These are phyloP conservation scores for Hylaeus anthracinus DNA, from an alignment of 1,140 invertebrate genomes.

Conservation along the genomic window DNA sequence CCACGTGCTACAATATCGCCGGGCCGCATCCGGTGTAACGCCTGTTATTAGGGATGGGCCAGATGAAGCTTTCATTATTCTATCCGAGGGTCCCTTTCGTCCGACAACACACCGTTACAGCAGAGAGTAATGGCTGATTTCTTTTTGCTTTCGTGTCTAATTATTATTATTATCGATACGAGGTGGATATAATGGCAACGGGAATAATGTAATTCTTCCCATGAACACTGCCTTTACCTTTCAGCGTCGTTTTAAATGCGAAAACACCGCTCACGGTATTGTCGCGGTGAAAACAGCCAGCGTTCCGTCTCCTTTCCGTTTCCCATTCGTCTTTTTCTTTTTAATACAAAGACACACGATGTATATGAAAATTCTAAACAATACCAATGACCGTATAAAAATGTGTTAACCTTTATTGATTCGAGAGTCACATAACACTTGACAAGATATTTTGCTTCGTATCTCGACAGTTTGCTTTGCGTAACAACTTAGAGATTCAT, in stretches of 20 bases:
- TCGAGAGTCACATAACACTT: too few relatives aligned
- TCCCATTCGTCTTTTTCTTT: too few relatives aligned
- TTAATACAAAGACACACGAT: too few relatives aligned
- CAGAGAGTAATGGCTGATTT: conserved; percentile 48
- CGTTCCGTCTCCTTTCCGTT: background rate
- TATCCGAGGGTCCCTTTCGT: conserved; percentile 28
- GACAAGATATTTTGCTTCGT: too few relatives aligned
- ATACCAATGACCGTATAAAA: too few relatives aligned
- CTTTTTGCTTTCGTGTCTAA: conserved; percentile 35
- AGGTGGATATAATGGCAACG: conserved; percentile 38
- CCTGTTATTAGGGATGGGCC: conserved; percentile 58
- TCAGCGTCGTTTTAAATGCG: conserved; percentile 5
- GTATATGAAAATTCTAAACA: too few relatives aligned
- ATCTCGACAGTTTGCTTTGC: too few relatives aligned
- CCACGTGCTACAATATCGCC: conserved; percentile 62
- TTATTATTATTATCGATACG: conserved; percentile 43
- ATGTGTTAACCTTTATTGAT: too few relatives aligned
- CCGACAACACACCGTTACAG: conserved; percentile 51
- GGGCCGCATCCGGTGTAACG: conserved; percentile 58
- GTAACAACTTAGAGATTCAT: too few relatives aligned
- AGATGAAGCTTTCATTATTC: conserved; percentile 59
- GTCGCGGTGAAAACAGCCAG: background rate
- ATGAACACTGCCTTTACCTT: background rate
- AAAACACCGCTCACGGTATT: background rate
- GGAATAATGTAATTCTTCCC: conserved; percentile 39